Conservation (phyloP, 2,888 invertebrate genomes). For the Rugalucina vietnamica region DNA sequence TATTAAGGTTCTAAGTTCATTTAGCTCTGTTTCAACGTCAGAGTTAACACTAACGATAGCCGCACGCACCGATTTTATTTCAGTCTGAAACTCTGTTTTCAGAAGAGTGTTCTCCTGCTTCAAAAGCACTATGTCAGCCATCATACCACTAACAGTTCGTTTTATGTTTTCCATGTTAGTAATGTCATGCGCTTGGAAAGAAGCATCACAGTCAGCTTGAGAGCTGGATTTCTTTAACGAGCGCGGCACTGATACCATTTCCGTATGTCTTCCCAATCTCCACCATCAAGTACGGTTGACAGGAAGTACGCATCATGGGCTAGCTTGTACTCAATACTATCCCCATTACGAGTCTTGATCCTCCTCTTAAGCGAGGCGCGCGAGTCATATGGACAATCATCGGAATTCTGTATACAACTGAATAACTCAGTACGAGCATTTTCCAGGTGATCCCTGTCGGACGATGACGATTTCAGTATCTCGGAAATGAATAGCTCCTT, state of each 20-base stretch:
- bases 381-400: background rate
- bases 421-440: background rate
- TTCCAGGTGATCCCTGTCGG: background rate
- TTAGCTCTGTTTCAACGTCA: background rate
- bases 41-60: background rate
- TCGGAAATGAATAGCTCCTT: background rate
- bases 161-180: background rate
- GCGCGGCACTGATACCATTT: background rate
- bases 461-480: background rate
- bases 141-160: background rate
- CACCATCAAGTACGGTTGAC: background rate
- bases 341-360: background rate
- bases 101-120: background rate
- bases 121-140: background rate
- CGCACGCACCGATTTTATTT: background rate
- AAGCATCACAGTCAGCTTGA: background rate
- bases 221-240: background rate
- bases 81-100: background rate
- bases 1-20: background rate
- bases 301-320: background rate
- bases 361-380: background rate
- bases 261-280: background rate
- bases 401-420: background rate
- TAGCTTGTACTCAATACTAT: background rate
- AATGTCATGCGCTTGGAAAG: background rate